Base-by-base conservation (phyloP, 2,113 vertebrate species). In the Coptodon bakossiorum region DNA sequence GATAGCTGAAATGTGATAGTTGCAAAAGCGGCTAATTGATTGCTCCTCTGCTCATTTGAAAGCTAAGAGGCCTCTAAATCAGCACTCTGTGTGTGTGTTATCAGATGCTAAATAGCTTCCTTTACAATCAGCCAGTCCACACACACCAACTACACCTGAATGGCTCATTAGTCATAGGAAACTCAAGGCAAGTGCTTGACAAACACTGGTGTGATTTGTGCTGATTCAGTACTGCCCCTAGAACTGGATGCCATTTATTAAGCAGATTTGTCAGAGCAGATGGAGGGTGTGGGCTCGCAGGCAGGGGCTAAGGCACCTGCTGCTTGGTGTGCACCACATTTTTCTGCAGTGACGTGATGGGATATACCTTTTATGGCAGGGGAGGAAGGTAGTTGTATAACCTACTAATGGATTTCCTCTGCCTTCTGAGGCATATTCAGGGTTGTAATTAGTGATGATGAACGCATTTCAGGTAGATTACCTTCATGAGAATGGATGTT, bases 211-310 rank as follows among this genome's bases (percentile, higher is more conserved):
- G 80, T 66, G 81, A 83, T 94, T 94, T 91, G 86, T 93, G 95
- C 94, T 94, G 94, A 96, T 94, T 95, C 92, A 91, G 89, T 83
- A 8, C 31, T 79, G 84, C 90, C 40, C 79, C 76, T 59, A 71
- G 91, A 92, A 88, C 83, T 43, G 84, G 89, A 88, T 93, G 81
- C 50, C 82, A 80, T 94, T 92, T 93, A 89, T 93, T 89, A 92
- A 86, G 92, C 94, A 87, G 90, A 85, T 94, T 94, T 94, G 94
- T 93, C 89, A 90, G 80, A 83, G 80, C 79, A 90, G 90, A 95
- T 89, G 91, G 89, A 93, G 76, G 80, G 81, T 84, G 59, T 81
- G 86, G 79, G 83, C 76, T 85, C 6, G 38, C 85, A 56, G 85
- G 85, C 83, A 79, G 91, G 71, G 54, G 53, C 76, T 14, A 34